Percentiles rank a stretch among this genome's conserved stretches.
Conservation (phyloP, 2,113 vertebrate species). For the Pongo pygmaeus region DNA sequence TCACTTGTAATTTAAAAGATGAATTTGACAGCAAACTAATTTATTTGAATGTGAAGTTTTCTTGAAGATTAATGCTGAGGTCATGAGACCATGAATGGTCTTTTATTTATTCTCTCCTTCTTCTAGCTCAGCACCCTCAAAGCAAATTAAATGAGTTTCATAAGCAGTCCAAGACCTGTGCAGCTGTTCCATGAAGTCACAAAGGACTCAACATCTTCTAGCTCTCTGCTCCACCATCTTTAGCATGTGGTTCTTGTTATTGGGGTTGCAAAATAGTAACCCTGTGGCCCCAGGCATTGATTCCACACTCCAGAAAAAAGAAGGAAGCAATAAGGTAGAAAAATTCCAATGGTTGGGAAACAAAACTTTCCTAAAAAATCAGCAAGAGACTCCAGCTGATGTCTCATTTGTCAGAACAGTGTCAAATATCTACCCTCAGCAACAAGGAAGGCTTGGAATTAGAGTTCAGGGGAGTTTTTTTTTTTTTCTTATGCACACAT, state of each 20-base stretch:
- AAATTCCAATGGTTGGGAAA: background rate
- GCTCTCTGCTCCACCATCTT: background rate
- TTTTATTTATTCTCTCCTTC: background rate
- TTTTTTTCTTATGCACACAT: background rate
- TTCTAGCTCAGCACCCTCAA: background rate
- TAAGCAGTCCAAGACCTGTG: background rate
- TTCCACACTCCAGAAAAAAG: background rate
- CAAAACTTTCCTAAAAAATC: background rate
- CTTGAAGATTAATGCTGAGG: background rate
- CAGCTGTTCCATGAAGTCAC: accelerated
- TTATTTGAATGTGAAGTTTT: background rate
- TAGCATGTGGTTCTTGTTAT: background rate
- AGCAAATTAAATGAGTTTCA: background rate
- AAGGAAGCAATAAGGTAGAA: background rate
- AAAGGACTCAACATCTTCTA: background rate
- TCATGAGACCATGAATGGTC: background rate
- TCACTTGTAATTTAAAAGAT: constrained; percentile 14
- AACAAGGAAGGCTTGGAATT: background rate
- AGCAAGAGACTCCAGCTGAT: background rate
- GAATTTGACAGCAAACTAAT: background rate
- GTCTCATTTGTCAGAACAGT: background rate
- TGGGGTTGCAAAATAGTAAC: background rate
- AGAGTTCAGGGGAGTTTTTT: background rate
- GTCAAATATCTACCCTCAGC: background rate
- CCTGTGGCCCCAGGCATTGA: background rate